Conservation (phyloP, 2,888 invertebrate species). For the Athalia rosae region DNA sequence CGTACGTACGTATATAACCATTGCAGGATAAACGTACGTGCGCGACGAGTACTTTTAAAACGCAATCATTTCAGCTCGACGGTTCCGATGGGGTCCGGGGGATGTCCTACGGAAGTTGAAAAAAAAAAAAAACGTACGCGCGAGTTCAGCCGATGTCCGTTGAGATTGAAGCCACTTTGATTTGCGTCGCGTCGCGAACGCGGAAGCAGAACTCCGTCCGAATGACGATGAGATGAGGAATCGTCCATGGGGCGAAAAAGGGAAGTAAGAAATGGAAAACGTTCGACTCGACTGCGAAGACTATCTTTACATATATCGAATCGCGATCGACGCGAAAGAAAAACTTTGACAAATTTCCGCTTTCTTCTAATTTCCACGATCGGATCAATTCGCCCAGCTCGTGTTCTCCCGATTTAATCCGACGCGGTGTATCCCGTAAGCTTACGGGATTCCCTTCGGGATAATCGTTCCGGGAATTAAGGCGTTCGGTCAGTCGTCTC, state of each 20-base stretch:
- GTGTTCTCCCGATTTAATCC: constrained; percentile 17
- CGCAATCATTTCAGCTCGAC: constrained; percentile 31
- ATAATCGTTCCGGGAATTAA: constrained; percentile 30
- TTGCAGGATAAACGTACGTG: not conserved
- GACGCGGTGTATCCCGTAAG: not conserved
- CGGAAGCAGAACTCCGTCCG: not conserved
- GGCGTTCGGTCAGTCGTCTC: constrained; percentile 13
- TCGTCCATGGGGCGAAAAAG: not conserved
- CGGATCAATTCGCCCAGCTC: not conserved
- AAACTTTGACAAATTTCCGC: not conserved
- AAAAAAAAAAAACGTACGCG: not conserved
- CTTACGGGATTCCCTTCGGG: constrained; percentile 12
- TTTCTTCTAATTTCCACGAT: not conserved
- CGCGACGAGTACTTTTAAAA: constrained; percentile 6
- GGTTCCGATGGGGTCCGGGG: not conserved
- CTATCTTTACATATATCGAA: not conserved
- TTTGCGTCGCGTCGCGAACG: not conserved
- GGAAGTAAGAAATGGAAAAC: not conserved
- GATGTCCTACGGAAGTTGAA: not conserved
- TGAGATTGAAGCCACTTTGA: too few relatives aligned
- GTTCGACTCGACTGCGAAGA: not conserved
- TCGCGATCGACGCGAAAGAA: not conserved
- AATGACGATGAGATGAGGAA: not conserved
- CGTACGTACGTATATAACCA: not conserved
- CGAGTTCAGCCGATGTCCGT: not conserved